Percentiles rank a stretch among this genome's conserved stretches.
phyloP scores from a whole-genome alignment of 2,888 invertebrate species.

The Tortricodes alternella region DNA sequence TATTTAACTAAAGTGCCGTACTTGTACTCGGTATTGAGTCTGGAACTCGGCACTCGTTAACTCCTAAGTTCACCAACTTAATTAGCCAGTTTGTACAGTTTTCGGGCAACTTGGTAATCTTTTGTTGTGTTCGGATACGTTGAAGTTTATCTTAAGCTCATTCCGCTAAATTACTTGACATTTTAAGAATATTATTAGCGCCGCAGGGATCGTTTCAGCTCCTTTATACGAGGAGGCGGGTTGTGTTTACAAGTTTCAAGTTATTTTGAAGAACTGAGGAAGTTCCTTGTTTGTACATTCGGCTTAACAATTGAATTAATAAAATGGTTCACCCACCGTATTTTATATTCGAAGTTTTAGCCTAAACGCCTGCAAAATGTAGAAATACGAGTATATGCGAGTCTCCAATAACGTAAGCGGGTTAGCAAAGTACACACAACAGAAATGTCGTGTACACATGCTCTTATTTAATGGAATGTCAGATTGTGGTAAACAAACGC shows the following conservation, averaged over 20 bases:
- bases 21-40: slow-evolving; percentile 43
- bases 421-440: not conserved
- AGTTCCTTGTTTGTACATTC: not conserved
- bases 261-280: not conserved
- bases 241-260: not conserved
- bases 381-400: not conserved
- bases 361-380: no score
- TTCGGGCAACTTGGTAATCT: slow-evolving; percentile 40
- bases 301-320: not conserved
- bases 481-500: slow-evolving; percentile 7
- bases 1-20: slow-evolving; percentile 30
- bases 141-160: slow-evolving; percentile 25
- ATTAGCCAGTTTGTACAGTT: slow-evolving; percentile 39
- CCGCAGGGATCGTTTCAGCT: not conserved
- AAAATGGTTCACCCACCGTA: not conserved
- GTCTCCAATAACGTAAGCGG: not conserved
- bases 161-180: slow-evolving; percentile 18
- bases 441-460: no score
- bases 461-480: not conserved
- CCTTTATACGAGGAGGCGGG: not conserved
- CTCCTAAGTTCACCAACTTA: slow-evolving; percentile 42
- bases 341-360: not conserved
- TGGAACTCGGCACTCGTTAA: slow-evolving; percentile 44
- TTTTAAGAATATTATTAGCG: slow-evolving; percentile 14
- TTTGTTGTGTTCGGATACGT: slow-evolving; percentile 28